These are phyloP conservation scores for Campylomormyrus tamandua DNA, from an alignment of 2,113 vertebrate genomes.

Conservation along the genomic window DNA sequence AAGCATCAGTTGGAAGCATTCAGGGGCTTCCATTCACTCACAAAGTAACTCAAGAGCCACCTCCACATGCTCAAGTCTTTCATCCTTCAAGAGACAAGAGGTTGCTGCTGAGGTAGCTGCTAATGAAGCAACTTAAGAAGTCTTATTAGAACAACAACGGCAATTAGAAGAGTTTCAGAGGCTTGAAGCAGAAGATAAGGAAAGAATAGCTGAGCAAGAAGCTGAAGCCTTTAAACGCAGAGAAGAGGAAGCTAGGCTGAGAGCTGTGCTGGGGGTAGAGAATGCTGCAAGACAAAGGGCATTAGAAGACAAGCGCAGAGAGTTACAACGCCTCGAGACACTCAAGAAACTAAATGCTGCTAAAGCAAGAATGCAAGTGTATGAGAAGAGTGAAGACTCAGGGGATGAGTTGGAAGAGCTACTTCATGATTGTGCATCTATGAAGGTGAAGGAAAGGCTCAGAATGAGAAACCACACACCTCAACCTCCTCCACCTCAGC, in stretches of 20 bases:
- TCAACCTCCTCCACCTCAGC: neutral
- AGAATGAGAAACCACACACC: neutral
- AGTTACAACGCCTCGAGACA: too few species aligned
- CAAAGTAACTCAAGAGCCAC: too few species aligned
- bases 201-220: neutral
- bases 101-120: too few species aligned
- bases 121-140: constrained; percentile 11
- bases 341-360: too few species aligned
- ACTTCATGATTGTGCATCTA: neutral
- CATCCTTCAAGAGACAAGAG: too few species aligned
- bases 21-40: too few species aligned
- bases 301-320: too few species aligned
- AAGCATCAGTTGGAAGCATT: too few species aligned
- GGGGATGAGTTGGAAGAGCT: constrained; percentile 29
- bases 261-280: constrained; percentile 27
- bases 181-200: neutral
- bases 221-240: constrained; percentile 26
- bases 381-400: constrained; percentile 23
- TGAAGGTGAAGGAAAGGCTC: neutral
- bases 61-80: too few species aligned
- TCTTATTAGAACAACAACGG: constrained; percentile 13
- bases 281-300: constrained; percentile 21
- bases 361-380: constrained; percentile 28
- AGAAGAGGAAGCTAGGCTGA: constrained; percentile 20
- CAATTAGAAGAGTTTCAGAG: neutral